phyloP scores from a whole-genome alignment of 2,113 vertebrate species.

The Megaceryle maxima region DNA sequence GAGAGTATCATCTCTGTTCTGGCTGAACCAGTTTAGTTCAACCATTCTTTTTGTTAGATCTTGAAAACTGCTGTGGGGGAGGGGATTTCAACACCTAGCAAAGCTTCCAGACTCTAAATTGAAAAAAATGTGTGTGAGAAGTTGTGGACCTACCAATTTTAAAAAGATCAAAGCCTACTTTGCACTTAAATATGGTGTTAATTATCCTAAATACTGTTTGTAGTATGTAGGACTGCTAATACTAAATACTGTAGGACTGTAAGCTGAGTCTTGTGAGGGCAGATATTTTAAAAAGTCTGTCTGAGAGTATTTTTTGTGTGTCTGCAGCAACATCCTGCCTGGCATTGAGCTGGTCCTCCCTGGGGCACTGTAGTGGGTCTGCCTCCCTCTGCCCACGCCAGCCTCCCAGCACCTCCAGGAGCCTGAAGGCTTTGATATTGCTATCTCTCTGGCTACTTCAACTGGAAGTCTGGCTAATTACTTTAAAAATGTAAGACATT shows the following conservation, averaged over 20 bases:
- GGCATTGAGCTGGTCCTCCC: not conserved
- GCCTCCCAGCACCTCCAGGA: not conserved
- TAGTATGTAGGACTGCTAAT: not conserved
- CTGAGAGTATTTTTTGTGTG: not conserved
- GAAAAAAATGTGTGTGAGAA: not conserved
- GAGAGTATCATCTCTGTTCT: not conserved
- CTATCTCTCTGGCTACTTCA: not conserved
- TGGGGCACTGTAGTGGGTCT: accelerated
- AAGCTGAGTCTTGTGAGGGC: not conserved
- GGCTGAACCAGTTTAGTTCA: not conserved
- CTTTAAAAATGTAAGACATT: not conserved
- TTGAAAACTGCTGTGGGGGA: not conserved
- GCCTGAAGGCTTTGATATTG: accelerated
- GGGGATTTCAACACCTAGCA: not conserved
- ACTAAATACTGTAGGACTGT: not conserved
- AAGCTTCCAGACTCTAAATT: not conserved
- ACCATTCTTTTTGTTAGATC: not conserved
- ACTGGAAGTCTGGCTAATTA: not conserved
- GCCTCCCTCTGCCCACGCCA: too few relatives aligned
- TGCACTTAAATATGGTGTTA: not conserved
- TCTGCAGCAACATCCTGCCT: not conserved
- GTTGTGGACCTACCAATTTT: not conserved
- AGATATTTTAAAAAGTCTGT: not conserved
- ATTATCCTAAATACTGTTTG: not conserved
- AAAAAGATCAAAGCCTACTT: not conserved